These are phyloP conservation scores for Zhuqinia jingwanae DNA, from an alignment of 2,888 invertebrate genomes.

Conservation along the genomic window DNA sequence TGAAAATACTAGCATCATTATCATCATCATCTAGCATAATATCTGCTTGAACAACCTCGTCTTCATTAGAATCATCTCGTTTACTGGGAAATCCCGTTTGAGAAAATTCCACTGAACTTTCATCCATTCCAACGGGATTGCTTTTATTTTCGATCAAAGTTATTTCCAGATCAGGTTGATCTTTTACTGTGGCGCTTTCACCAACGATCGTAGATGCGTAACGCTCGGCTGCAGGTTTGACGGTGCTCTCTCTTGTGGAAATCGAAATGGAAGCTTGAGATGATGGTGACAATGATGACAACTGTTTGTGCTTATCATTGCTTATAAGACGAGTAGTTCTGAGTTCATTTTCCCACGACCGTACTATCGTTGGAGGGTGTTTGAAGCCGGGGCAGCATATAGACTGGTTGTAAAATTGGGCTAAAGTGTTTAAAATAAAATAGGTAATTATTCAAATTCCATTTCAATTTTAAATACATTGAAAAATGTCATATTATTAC, in stretches of 20 bases:
- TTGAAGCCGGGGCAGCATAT: slow-evolving; percentile 72
- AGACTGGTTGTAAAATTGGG: slow-evolving; percentile 66
- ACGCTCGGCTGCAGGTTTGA: too few relatives aligned
- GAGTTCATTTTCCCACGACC: slow-evolving; percentile 26
- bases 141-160: background rate
- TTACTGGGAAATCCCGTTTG: background rate
- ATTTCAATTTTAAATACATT: too few relatives aligned
- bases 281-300: background rate
- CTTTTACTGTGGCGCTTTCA: too few relatives aligned
- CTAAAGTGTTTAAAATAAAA: slow-evolving; percentile 48
- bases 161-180: background rate
- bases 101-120: slow-evolving; percentile 41
- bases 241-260: too few relatives aligned
- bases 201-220: too few relatives aligned
- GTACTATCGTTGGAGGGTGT: slow-evolving; percentile 34
- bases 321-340: slow-evolving; percentile 26
- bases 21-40: background rate
- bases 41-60: background rate
- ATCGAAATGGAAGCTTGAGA: background rate
- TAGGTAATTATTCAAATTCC: too few relatives aligned
- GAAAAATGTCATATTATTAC: too few relatives aligned
- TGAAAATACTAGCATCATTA: too few relatives aligned
- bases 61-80: slow-evolving; percentile 26
- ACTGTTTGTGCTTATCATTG: background rate
- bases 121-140: slow-evolving; percentile 2